Evolutionary conservation across 1,140 invertebrate species (phyloP).

Genomic region (Odontomachus brunneus): DNA sequence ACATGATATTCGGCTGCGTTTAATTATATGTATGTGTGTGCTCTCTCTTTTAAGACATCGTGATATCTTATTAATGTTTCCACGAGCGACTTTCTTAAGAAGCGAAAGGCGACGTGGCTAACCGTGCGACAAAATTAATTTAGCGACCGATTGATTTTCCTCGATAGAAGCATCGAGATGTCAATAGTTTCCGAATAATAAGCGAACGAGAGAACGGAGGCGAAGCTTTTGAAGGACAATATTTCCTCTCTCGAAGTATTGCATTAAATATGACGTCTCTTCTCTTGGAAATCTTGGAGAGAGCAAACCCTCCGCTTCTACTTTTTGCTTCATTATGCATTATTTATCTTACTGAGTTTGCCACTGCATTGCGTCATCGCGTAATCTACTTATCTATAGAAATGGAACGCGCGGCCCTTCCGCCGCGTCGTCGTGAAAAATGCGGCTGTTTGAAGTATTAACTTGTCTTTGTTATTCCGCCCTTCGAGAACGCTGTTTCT

Average conservation of each 20-base stretch:
- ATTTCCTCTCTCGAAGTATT: slow-evolving; percentile 53
- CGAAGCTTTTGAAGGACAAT: slow-evolving; percentile 37
- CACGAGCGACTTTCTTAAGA: too few species aligned
- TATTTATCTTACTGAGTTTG: slow-evolving; percentile 61
- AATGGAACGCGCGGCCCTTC: slow-evolving; percentile 34
- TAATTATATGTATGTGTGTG: too few species aligned
- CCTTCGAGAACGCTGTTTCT: neutral
- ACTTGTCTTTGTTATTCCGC: slow-evolving; percentile 39
- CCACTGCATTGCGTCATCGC: slow-evolving; percentile 59
- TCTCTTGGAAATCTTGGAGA: slow-evolving; percentile 39
- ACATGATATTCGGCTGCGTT: too few species aligned
- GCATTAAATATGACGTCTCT: slow-evolving; percentile 54
- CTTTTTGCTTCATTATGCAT: slow-evolving; percentile 58
- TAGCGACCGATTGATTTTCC: neutral
- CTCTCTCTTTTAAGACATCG: too few species aligned
- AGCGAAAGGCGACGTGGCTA: too few species aligned
- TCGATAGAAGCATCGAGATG: neutral
- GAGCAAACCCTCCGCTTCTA: slow-evolving; percentile 31
- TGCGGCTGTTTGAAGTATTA: slow-evolving; percentile 51
- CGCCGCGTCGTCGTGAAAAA: slow-evolving; percentile 31
- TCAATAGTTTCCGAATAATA: slow-evolving; percentile 16
- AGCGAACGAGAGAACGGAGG: slow-evolving; percentile 13
- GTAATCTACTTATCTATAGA: slow-evolving; percentile 59
- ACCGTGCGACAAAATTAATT: too few species aligned
- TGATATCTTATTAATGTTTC: too few species aligned